phyloP scores from a whole-genome alignment of 2,888 invertebrate genomes.

The Cyrtodaria siliqua region DNA sequence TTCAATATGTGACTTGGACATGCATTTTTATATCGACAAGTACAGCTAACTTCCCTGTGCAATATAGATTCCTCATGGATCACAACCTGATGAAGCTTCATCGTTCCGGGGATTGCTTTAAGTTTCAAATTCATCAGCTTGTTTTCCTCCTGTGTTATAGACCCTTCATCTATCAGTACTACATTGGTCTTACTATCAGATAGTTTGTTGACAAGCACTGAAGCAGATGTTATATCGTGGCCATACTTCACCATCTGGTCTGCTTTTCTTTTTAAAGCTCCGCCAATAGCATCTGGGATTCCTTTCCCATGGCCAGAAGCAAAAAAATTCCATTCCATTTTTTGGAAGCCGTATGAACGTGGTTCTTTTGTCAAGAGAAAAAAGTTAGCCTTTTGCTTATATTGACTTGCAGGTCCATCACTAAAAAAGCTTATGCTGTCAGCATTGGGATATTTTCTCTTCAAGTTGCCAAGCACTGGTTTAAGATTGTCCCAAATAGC shows the following conservation, averaged over 20 bases:
- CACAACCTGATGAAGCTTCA: too few species aligned
- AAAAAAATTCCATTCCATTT: conserved; percentile 79
- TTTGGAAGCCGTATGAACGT: conserved; percentile 36
- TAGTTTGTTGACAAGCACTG: conserved; percentile 32
- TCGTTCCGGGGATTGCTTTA: too few species aligned
- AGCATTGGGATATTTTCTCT: conserved; percentile 34
- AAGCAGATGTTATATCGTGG: conserved; percentile 27
- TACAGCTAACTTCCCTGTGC: too few species aligned
- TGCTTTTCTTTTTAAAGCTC: conserved; percentile 75
- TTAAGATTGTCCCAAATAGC: conserved; percentile 85
- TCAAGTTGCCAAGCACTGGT: conserved; percentile 71
- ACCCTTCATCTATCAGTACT: conserved; percentile 11
- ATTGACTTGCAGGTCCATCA: conserved; percentile 82
- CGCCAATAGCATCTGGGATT: conserved; percentile 81
- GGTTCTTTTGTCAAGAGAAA: conserved; percentile 69
- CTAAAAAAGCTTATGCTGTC: conserved; percentile 56
- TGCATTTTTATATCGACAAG: too few species aligned
- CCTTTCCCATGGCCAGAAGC: conserved; percentile 84
- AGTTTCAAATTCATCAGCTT: too few species aligned
- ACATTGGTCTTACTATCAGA: conserved; percentile 9
- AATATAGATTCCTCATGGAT: too few species aligned
- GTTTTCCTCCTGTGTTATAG: too few species aligned
- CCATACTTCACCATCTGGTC: conserved; percentile 55
- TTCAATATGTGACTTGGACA: too few species aligned
- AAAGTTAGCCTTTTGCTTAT: conserved; percentile 84